Percentiles rank a stretch among this genome's conserved stretches.
These are phyloP conservation scores for Epinotia brunnichana DNA, from an alignment of 2,888 invertebrate genomes.

Conservation along the genomic window DNA sequence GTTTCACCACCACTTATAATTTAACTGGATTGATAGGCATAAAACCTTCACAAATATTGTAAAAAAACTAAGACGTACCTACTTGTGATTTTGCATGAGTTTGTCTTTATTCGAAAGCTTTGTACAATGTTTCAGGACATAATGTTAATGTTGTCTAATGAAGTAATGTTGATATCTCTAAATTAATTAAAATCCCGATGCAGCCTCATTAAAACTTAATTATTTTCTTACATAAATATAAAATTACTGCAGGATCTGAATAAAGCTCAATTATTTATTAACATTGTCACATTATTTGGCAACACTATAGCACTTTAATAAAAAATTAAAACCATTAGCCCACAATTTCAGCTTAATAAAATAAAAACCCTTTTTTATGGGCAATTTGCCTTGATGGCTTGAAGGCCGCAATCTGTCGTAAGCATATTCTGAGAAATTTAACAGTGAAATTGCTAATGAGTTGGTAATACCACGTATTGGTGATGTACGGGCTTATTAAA, in stretches of 20 bases:
- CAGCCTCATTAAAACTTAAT: background rate
- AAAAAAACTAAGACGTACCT: too few relatives aligned
- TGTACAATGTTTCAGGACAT: too few relatives aligned
- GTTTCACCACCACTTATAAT: background rate
- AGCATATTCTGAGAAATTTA: slow-evolving; percentile 25
- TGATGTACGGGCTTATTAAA: slow-evolving; percentile 28
- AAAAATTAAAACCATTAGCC: slow-evolving; percentile 23
- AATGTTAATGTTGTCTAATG: too few relatives aligned
- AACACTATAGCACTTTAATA: background rate
- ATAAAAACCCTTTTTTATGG: slow-evolving; percentile 32
- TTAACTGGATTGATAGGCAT: too few relatives aligned
- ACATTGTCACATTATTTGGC: slow-evolving; percentile 7
- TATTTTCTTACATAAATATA: background rate
- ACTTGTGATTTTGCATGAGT: too few relatives aligned
- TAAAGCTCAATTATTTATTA: slow-evolving; percentile 14
- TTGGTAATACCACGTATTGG: slow-evolving; percentile 32
- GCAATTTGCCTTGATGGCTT: slow-evolving; percentile 22
- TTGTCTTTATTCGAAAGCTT: too few relatives aligned
- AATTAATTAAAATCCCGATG: too few relatives aligned
- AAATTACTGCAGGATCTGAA: background rate
- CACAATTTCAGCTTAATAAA: slow-evolving; percentile 33
- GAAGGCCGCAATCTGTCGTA: slow-evolving; percentile 33
- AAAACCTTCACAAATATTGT: too few relatives aligned
- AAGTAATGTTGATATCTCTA: too few relatives aligned
- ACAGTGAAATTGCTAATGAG: slow-evolving; percentile 35